A percentile compares a stretch with the other conserved stretches of the same genome.
Evolutionary conservation across 2,113 vertebrate genomes (phyloP).

Genomic region (Glaucomys volans): DNA sequence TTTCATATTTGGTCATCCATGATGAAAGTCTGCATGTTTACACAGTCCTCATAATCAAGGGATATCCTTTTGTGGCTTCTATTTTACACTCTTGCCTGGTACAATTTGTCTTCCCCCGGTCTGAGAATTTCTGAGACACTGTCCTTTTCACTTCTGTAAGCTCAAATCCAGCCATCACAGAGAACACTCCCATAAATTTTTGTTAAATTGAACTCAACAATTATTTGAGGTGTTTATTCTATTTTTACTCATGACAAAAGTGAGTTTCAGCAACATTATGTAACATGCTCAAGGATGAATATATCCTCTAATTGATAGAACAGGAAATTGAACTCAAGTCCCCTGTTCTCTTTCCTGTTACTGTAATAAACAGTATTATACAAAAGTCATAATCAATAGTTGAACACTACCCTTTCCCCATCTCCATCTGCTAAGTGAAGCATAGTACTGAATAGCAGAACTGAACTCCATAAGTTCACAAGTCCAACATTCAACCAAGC

Average conservation of each 20-base stretch:
- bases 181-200: not conserved
- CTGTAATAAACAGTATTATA: not conserved
- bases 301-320: not conserved
- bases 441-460: too few species aligned
- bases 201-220: constrained; percentile 11
- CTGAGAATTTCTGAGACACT: not conserved
- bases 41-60: not conserved
- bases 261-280: not conserved
- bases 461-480: not conserved
- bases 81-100: not conserved
- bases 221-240: not conserved
- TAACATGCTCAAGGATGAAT: not conserved
- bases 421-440: not conserved
- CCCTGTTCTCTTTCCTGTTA: not conserved
- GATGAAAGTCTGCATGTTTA: not conserved
- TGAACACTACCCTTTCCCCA: not conserved
- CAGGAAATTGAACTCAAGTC: not conserved
- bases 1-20: not conserved
- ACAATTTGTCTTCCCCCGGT: constrained; percentile 18
- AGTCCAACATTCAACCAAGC: not conserved
- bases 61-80: not conserved
- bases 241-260: not conserved
- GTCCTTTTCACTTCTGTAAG: constrained; percentile 44
- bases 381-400: not conserved
- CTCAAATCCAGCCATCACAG: not conserved